Conservation (phyloP, 2,113 vertebrate genomes). For the Anas platyrhynchos region DNA sequence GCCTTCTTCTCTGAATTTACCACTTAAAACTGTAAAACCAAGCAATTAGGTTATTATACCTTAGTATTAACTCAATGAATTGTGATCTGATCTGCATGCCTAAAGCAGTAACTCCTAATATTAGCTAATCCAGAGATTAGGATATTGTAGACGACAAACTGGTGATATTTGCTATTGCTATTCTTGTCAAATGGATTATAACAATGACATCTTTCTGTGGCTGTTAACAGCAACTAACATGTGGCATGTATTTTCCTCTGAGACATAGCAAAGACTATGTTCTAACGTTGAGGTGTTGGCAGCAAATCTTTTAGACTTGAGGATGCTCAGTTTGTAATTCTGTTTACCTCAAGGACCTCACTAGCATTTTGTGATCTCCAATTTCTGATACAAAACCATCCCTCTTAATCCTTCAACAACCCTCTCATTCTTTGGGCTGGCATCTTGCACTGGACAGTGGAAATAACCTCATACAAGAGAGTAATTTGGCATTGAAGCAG, state of each 20-base stretch:
- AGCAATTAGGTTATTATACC: background rate
- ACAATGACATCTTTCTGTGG: background rate
- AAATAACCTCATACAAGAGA: background rate
- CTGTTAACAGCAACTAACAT: background rate
- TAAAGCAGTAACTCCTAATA: background rate
- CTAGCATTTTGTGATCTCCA: background rate
- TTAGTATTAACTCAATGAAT: background rate
- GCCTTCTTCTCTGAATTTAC: background rate
- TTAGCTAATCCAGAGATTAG: background rate
- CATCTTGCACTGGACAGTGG: background rate
- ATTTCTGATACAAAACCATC: background rate
- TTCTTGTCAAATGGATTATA: background rate
- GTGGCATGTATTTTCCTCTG: background rate
- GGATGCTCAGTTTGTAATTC: background rate
- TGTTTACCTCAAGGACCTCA: background rate
- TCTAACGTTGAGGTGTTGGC: background rate
- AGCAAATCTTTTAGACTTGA: background rate
- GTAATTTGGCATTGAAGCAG: background rate
- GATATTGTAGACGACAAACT: background rate
- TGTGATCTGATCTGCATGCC: background rate
- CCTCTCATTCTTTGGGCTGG: background rate
- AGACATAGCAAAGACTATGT: background rate
- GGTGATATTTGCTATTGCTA: background rate
- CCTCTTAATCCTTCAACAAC: background rate
- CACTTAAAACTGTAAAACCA: background rate